These are phyloP conservation scores for Pomatostomus ruficeps DNA, from an alignment of 2,113 vertebrate genomes.

Conservation along the genomic window DNA sequence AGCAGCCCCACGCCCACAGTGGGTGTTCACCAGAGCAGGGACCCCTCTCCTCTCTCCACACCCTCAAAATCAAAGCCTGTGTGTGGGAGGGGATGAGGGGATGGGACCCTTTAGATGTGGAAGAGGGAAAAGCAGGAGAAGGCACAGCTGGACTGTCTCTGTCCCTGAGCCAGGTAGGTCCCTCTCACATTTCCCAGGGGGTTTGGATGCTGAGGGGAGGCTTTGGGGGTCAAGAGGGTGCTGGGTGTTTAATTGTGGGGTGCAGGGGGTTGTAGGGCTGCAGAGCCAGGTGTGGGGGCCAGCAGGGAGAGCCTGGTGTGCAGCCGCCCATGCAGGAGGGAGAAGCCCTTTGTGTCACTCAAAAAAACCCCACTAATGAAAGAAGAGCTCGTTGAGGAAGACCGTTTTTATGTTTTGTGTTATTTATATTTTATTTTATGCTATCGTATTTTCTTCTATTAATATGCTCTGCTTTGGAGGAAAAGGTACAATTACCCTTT, in stretches of 20 bases:
- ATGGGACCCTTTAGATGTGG: accelerated
- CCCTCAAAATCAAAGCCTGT: background rate
- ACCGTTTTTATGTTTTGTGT: background rate
- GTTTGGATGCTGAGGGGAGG: background rate
- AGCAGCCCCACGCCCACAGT: accelerated
- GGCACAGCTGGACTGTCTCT: background rate
- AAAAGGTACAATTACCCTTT: background rate
- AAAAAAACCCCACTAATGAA: background rate
- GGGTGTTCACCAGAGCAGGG: background rate
- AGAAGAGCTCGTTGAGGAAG: background rate
- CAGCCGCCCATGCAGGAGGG: background rate
- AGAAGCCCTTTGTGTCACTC: background rate
- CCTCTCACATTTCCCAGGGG: background rate
- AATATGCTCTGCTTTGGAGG: background rate
- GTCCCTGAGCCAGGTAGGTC: background rate
- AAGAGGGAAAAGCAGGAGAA: background rate
- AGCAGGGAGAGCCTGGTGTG: background rate
- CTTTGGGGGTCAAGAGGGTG: background rate
- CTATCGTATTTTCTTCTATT: background rate
- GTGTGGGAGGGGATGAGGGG: background rate
- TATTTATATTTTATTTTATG: background rate
- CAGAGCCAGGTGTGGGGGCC: background rate
- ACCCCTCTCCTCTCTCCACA: accelerated
- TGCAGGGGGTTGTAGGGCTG: background rate
- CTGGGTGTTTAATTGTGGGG: background rate